Evolutionary conservation across 2,113 vertebrate genomes (phyloP), one percentile per base, ranked within the genome.

Genomic region (Cygnus atratus): DNA sequence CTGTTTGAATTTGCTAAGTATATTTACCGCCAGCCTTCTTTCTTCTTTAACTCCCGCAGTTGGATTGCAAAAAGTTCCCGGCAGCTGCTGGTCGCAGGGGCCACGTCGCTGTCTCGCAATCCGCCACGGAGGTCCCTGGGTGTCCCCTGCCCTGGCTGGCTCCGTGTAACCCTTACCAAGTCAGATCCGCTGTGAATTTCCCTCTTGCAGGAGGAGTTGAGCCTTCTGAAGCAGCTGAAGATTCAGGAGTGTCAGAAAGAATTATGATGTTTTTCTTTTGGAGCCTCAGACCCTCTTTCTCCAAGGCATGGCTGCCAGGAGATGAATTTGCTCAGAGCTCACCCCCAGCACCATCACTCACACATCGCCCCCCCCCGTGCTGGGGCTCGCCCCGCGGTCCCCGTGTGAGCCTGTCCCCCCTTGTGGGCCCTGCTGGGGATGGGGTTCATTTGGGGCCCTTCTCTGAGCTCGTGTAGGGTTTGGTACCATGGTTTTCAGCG

Each of bases 1-100:
- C 86, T 94, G 88, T 96, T 97, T 94, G 90, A 82, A 78, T 94
- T 96, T 84, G 62, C 86, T 94, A 61, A 87, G 88, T 67, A 31
- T 97, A 78, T 93, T 96, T 96, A 84, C 93, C 92, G 79, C 85
- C 73, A 65, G 76, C 37, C 75, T 74, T 35, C 71, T 74, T 96
- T 94, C 84, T 90, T 66, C 72, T 93, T 80, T 90, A 86, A 68
- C 85, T 94, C 73, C 75, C 0, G 2, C 75, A 8, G 1, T 66
- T 55, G 9, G 61, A 88, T 92, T 93, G 85, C 94, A 92, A 66
- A 85, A 90, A 48, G 28, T 90, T 95, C 93, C 85, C 0, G 2
- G 68, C 94, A 86, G 87, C 73, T 24, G 52, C 75, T 67, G 55
- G 41, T 63, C 48, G 17, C 46, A 16, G 59, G 54, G 93, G 90